These are phyloP conservation scores for Ferdinandea cuprea DNA, from an alignment of 2,888 invertebrate genomes.

Conservation along the genomic window DNA sequence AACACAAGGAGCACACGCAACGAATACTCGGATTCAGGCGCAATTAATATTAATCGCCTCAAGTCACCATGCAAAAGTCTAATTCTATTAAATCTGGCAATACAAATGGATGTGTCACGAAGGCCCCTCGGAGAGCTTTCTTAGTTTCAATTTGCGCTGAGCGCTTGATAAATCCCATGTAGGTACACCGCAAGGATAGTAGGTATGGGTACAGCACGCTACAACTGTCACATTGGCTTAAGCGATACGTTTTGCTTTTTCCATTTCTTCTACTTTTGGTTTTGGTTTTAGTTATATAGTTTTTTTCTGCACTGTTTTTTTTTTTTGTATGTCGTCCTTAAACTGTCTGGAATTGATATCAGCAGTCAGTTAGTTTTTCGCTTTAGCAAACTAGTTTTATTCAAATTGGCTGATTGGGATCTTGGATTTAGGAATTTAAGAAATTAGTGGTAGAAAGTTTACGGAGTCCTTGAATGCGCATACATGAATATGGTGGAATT, in stretches of 20 bases:
- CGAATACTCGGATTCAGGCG: conserved; percentile 55
- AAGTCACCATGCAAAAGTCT: conserved; percentile 71
- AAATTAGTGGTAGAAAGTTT: neutral
- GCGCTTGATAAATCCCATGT: conserved; percentile 52
- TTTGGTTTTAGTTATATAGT: no score
- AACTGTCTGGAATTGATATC: conserved; percentile 68
- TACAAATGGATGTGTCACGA: conserved; percentile 72
- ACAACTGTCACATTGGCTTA: conserved; percentile 63
- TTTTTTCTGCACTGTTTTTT: neutral
- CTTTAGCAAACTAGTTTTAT: conserved; percentile 47
- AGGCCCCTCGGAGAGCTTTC: conserved; percentile 35
- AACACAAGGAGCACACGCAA: conserved; percentile 13
- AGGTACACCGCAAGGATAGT: conserved; percentile 54
- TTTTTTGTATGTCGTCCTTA: conserved; percentile 44
- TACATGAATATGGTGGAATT: neutral
- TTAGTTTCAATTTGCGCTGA: conserved; percentile 32
- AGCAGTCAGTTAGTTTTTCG: conserved; percentile 34
- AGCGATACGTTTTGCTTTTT: conserved; percentile 24
- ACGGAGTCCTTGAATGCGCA: conserved; percentile 3
- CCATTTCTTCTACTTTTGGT: no score
- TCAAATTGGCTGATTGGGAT: conserved; percentile 48
- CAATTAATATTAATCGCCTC: conserved; percentile 72
- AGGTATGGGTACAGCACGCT: conserved; percentile 40
- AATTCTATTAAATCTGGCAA: conserved; percentile 71
- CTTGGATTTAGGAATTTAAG: conserved; percentile 6